Evolutionary conservation across 1,140 invertebrate genomes (phyloP).

Genomic region (Pseudomyrmex concolor): DNA sequence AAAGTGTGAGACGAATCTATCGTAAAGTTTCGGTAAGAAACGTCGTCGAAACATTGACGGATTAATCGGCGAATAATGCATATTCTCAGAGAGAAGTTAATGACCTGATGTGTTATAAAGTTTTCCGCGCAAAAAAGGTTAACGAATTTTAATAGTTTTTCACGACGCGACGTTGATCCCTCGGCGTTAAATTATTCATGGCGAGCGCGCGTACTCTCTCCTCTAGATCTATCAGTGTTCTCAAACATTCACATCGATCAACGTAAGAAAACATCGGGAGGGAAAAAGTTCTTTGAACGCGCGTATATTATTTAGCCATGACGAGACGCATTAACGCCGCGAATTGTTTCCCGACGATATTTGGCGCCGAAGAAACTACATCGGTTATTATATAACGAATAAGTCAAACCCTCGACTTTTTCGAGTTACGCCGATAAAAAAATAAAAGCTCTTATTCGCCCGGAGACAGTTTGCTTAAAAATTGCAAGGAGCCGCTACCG

Average conservation of each 20-base stretch:
- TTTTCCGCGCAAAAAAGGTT: background rate
- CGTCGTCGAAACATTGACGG: conserved; percentile 8
- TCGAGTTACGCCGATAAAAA: background rate
- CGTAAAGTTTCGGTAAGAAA: conserved; percentile 9
- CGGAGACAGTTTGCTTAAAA: conserved; percentile 28
- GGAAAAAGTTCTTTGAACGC: background rate
- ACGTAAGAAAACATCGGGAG: background rate
- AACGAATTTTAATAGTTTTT: background rate
- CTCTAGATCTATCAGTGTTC: background rate
- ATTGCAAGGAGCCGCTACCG: conserved; percentile 9
- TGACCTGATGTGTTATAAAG: background rate
- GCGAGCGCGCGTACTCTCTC: background rate
- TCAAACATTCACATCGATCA: background rate
- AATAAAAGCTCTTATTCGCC: background rate
- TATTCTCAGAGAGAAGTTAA: background rate
- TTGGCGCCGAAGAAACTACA: background rate
- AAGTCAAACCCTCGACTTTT: background rate
- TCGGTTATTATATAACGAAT: background rate
- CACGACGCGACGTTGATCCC: background rate
- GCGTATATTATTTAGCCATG: background rate
- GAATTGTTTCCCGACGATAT: too few relatives aligned
- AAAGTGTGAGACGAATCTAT: conserved; percentile 4
- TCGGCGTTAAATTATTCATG: background rate
- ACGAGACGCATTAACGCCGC: too few relatives aligned
- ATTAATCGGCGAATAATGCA: conserved; percentile 8